Conservation (phyloP, 92 coral and sea anemone genomes). For the Micromussa lordhowensis region DNA sequence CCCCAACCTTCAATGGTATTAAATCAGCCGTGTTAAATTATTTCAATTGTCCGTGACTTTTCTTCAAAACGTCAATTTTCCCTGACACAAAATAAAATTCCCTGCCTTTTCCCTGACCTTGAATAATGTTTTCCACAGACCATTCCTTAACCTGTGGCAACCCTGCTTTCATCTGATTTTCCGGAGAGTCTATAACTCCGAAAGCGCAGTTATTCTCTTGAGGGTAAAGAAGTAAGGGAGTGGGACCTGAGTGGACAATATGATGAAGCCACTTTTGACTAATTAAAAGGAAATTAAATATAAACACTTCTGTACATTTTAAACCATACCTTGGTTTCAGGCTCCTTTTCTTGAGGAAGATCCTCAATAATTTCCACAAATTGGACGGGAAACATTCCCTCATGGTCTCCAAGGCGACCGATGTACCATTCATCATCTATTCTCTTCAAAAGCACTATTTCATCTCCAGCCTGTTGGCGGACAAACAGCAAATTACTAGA, state of each 20-base stretch:
- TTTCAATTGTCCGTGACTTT: too few relatives aligned
- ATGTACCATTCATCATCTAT: constrained; percentile 87
- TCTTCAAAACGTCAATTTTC: too few relatives aligned
- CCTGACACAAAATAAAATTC: too few relatives aligned
- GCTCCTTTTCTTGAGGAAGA: constrained; percentile 69
- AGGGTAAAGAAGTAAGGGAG: not conserved
- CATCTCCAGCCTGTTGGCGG: constrained; percentile 87
- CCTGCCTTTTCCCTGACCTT: too few relatives aligned
- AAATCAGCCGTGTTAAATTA: too few relatives aligned
- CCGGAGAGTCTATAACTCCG: not conserved
- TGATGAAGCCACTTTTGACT: not conserved
- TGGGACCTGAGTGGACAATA: not conserved
- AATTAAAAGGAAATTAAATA: not conserved
- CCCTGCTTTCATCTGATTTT: not conserved
- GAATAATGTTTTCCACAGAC: too few relatives aligned
- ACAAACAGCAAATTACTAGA: not conserved
- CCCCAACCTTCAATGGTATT: too few relatives aligned
- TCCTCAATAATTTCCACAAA: constrained; percentile 95
- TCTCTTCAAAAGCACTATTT: constrained; percentile 74
- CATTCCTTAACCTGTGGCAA: too few relatives aligned
- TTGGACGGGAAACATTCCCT: constrained; percentile 89
- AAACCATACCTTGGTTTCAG: constrained; percentile 8
- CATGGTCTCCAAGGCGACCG: constrained; percentile 77
- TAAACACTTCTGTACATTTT: not conserved
- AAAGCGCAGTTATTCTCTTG: too few relatives aligned